Evolutionary conservation across 2,113 vertebrate genomes (phyloP), one percentile per base, ranked within the genome.

Genomic region (Phaethon lepturus): DNA sequence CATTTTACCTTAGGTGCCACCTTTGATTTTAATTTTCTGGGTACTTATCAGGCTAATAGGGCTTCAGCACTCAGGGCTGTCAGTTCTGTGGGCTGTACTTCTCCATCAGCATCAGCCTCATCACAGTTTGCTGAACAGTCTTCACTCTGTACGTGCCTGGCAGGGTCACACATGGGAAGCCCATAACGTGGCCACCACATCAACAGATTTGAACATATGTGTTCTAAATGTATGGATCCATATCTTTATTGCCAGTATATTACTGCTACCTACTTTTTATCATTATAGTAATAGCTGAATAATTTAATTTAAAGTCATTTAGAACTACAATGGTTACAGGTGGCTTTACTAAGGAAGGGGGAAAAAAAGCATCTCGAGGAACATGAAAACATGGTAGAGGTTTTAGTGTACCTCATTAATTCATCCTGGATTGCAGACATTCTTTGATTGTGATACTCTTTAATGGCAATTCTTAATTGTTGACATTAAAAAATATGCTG

Each of bases 401-500:
- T 88, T 97, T 90, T 29, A 90, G 45, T 20, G 81, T 66, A 80
- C 50, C 92, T 98, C 92, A 95, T 97, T 97, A 96, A 91, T 83
- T 95, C 94, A 14, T 66, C 78, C 95, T 80, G 74, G 96, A 62
- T 75, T 86, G 80, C 92, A 96, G 82, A 86, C 74, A 89, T 91
- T 47, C 93, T 95, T 38, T 94, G 94, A 96, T 95, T 96, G 92
- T 74, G 97, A 92, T 94, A 75, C 53, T 82, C 60, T 95, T 95
- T 98, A 95, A 79, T 88, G 82, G 90, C 88, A 97, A 97, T 73
- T 74, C 97, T 79, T 97, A 97, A 96, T 96, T 97, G 90, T 96
- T 98, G 94, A 96, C 95, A 96, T 97, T 97, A 97, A 98, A 95
- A 96, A 97, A 96, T 81, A 79, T 97, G 93, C 93, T 97, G 91